These are phyloP conservation scores for Anhinga anhinga DNA, from an alignment of 2,113 vertebrate genomes.

Conservation along the genomic window DNA sequence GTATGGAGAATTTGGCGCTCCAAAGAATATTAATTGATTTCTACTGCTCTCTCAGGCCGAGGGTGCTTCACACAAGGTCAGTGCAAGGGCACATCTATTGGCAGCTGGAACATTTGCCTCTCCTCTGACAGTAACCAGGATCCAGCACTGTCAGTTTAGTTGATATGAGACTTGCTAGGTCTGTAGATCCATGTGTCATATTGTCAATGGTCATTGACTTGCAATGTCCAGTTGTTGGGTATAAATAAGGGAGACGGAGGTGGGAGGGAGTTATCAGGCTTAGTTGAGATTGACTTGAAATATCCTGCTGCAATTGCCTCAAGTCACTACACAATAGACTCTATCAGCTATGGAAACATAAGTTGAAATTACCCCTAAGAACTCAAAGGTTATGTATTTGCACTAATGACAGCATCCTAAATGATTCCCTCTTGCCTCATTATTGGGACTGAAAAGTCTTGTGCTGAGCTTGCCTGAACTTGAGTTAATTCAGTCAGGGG, in stretches of 20 bases:
- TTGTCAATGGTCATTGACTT: conserved; percentile 33
- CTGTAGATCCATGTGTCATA: conserved; percentile 12
- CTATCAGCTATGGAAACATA: background rate
- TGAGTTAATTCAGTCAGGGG: conserved; percentile 23
- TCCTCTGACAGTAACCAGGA: background rate
- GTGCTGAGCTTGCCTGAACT: background rate
- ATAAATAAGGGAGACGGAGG: background rate
- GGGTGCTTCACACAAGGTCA: background rate
- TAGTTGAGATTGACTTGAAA: background rate
- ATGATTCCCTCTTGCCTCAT: background rate
- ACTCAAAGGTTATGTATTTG: background rate
- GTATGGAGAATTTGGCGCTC: background rate
- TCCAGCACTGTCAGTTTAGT: background rate
- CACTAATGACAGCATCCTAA: background rate
- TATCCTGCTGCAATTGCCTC: background rate
- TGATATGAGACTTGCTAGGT: background rate
- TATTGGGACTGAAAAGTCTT: background rate
- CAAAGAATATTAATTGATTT: background rate
- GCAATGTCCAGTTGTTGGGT: background rate
- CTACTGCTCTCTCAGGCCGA: background rate
- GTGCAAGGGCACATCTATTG: background rate
- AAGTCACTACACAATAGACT: background rate
- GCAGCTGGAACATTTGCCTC: background rate
- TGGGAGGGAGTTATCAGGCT: background rate
- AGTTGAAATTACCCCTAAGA: background rate